Base-by-base conservation (phyloP, 2,888 invertebrate species). In the Andrena marginata region DNA sequence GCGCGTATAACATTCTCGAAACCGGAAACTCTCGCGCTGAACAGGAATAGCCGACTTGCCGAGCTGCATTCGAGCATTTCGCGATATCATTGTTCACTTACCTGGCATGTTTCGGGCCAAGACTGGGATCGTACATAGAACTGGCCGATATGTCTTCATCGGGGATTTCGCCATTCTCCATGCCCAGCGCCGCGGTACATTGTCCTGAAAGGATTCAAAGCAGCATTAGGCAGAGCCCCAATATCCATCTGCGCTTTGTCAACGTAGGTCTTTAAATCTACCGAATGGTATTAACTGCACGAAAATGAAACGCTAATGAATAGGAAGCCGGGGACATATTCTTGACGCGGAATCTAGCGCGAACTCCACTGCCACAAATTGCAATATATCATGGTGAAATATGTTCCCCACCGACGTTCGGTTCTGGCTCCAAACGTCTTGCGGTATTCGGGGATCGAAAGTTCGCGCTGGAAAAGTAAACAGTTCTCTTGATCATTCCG, bases 111-210 rank as follows among this genome's bases (percentile, higher is more conserved):
- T 93, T 93, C 64, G 93, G 93, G 67, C 92, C 93, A 70, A 94
- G 93, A 78, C 92, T 93, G 26, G 93, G 93, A 87, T 92, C 93
- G 89, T 93, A 93, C 92, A 93, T 93, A 77, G 93, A 93, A 86
- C 93, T 94, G 74, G 93, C 93, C 74, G 93, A 90, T 90, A 94
- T 93, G 91, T 94, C 93, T 90, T 93, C 93, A 88, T 94, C 93
- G 77, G 92, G 92, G 90, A 94, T 93, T 89, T 93, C 93, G 83
- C 93, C 93, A 86, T 86, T 93, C 89, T 93, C 93, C 93, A 94
- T 93, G 81, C 93, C 93, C 90, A 94, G 87, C 64, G 92, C 90
- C 71, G 89, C 85, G 78, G 83, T 90, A 88, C 93, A 94, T 93
- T 93, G 93, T 91, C 91, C 93, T 94, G 91, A 87, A 93, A 93